Evolutionary conservation across 2,888 invertebrate species (phyloP), one percentile per base, ranked within the genome.

Genomic region (Pseudococcus viburni): DNA sequence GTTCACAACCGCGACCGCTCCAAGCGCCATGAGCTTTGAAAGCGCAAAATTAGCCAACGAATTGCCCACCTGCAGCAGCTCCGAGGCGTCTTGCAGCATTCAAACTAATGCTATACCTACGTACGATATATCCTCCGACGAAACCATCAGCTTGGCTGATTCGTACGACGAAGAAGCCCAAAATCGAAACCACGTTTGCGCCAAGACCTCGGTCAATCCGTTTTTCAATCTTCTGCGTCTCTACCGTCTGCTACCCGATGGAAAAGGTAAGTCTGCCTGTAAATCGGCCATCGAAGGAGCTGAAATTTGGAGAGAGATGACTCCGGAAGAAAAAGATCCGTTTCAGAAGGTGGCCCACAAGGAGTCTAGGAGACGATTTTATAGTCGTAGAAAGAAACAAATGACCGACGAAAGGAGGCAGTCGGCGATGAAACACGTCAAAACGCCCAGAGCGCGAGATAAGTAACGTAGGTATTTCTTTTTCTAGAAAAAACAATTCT

Each of bases 151-250:
- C 33, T 7, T 73, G 6, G 33, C 46, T 17, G 17, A 46, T 83
- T 83, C 80, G n/a, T 84, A 48, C 85, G 64, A 42, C 7, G 85
- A 85, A 33, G 64, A 73, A 33, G 33, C 33, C 33, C 73, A 26
- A 46, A 46, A 68, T 11, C 11, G 26, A 19, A 39, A 68, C 11
- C 88, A 88, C 59, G 83, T 83, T 4, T 88, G 88, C 83, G 51
- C 80, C 11, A 88, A 83, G 19, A 80, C 88, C 12, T 88, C 88
- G 19, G 88, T 88, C 0, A 88, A 88, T 22, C 88, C 88, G 33
- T 88, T 88, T 22, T 88, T 88, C 83, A 88, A 88, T 42, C 59
- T 88, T n/a, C 39, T 88, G 55, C 88, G 88, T 17, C 19, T 88
- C 0, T 88, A 88, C 26, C 55, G 88, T 0, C 12, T 51, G 11